Conservation (phyloP, 2,888 invertebrate species). For the Coecobrya sp. region DNA sequence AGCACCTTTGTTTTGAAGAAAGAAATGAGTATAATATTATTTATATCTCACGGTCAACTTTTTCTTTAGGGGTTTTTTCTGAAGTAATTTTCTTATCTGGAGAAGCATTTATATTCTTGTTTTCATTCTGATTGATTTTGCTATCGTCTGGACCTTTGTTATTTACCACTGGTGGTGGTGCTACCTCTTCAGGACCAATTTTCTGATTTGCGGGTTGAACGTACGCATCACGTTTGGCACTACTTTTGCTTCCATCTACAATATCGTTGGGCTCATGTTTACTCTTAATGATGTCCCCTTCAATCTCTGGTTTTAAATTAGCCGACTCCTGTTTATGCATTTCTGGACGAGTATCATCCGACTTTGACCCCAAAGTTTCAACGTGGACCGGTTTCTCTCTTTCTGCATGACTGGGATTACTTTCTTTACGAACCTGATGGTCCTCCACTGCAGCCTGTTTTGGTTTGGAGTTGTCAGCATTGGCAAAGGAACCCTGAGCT, state of each 20-base stretch:
- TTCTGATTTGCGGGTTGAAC: neutral
- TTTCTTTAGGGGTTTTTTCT: slow-evolving; percentile 43
- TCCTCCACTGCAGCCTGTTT: neutral
- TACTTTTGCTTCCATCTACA: neutral
- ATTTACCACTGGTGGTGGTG: neutral
- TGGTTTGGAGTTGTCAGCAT: neutral
- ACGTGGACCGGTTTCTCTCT: no score
- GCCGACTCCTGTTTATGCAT: neutral
- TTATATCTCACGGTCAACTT: slow-evolving; percentile 80
- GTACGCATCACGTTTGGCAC: neutral
- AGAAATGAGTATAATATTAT: neutral
- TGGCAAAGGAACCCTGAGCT: neutral
- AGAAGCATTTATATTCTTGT: neutral
- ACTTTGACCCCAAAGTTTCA: neutral
- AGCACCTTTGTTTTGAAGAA: no score
- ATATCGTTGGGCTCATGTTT: neutral
- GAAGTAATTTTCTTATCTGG: neutral
- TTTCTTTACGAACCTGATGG: neutral
- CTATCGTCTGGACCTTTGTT: neutral
- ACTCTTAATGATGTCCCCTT: neutral
- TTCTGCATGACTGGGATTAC: no score
- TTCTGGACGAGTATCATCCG: neutral
- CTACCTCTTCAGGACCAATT: neutral
- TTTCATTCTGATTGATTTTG: neutral
- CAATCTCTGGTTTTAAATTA: neutral